Base-by-base conservation (phyloP, 2,888 invertebrate species). In the Halictus ligatus region DNA sequence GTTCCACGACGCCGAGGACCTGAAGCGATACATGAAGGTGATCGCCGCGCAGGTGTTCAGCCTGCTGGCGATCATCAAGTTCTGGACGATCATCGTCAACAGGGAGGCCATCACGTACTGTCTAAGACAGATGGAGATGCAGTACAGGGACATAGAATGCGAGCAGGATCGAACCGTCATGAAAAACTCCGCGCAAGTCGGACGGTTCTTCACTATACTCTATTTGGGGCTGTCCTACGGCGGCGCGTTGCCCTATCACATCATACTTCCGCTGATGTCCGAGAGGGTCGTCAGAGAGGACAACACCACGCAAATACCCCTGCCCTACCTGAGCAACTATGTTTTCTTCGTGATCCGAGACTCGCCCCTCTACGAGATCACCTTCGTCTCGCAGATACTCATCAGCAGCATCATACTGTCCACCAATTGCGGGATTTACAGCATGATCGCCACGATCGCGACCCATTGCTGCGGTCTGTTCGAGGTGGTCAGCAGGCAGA, bases 171-270 rank as follows among this genome's bases (percentile, higher is more conserved):
- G 92, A 10, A 18, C 87, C 25, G 89, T 94, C 0, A 94, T 94
- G 94, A 90, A 83, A 5, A 92, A 92, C 10, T 93, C 92, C 75
- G 94, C 93, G 0, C 92, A 92, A 78, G 91, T 93, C 58, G 94
- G 93, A 0, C 88, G 93, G 43, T 85, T 94, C 5, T 94, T 94
- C 75, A 94, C 94, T 0, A 87, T 91, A 0, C 87, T 92, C 7
- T 95, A 94, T 80, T 81, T 94, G 71, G 91, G 94, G 8, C 84
- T 94, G 6, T 92, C 92, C 0, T 94, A 94, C 76, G 94, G 94
- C 5, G 94, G 94, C 0, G 94, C 93, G 0, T 82, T 95, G 15
- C 94, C 94, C 1, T 94, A 94, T 89, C 94, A 94, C 75, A 92
- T 94, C 18, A 90, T 94, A 12, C 71, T 94, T 76, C 94, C 94